Evolutionary conservation across 2,113 vertebrate genomes (phyloP).

Genomic region (Zapornia atra): DNA sequence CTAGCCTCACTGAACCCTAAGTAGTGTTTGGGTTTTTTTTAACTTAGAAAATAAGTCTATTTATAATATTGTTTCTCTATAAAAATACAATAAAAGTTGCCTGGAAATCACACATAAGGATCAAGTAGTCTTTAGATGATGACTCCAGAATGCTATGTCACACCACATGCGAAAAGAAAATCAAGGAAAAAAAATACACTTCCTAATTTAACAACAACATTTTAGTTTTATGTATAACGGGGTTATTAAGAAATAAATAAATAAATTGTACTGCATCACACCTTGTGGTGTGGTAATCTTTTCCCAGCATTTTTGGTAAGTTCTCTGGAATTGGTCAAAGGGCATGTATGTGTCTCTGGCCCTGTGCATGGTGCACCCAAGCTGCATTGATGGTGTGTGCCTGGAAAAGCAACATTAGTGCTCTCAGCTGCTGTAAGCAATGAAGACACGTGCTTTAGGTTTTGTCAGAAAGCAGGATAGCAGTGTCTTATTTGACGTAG

Average conservation of each 20-base stretch:
- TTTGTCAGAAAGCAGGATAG: not conserved
- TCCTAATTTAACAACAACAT: not conserved
- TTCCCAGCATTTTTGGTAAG: not conserved
- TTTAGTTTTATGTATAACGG: not conserved
- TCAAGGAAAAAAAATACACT: not conserved
- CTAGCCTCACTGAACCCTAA: not conserved
- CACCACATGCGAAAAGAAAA: not conserved
- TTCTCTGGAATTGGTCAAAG: not conserved
- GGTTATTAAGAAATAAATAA: not conserved
- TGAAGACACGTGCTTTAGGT: not conserved
- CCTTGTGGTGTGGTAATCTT: not conserved
- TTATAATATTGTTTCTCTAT: not conserved
- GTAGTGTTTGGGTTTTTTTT: not conserved
- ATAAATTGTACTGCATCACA: not conserved
- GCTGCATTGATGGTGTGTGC: not conserved
- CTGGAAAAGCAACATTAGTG: not conserved
- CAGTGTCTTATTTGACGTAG: not conserved
- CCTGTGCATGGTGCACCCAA: rapidly evolving
- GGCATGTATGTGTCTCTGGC: not conserved
- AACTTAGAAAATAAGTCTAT: not conserved
- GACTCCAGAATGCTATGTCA: not conserved
- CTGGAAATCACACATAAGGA: not conserved
- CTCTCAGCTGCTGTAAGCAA: not conserved
- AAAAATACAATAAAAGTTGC: not conserved
- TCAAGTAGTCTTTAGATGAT: not conserved